Evolutionary conservation across 2,888 invertebrate species (phyloP), one percentile per base, ranked within the genome.

Genomic region (Caenorhabditis sp.): DNA sequence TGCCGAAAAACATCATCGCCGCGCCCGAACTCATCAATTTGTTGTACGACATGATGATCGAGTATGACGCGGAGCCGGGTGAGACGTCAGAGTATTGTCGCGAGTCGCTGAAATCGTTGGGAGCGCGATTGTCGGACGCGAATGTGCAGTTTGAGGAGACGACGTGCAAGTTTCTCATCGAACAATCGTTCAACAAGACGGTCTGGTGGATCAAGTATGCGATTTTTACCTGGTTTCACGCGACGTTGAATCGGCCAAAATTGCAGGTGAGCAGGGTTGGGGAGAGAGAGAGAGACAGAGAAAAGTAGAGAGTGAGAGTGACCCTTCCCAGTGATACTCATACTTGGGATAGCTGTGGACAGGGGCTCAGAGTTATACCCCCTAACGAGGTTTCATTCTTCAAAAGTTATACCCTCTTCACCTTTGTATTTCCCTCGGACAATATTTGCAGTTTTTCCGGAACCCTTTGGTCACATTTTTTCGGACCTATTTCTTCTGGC

Each of bases 201-300:
- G 64, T 62, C 5, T 73, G 72, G 72, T 73, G 72, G 72, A 55
- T 73, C 0, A 73, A 73, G 27, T 73, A 68, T 24, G 51, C 68
- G 1, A 62, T 73, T 3, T 58, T 26, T 49, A 19, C 67, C 0
- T 73, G 68, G 67, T 66, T 53, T 37, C 24, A 31, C 0, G 12
- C 14, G 0, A 1, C 68, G 6, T 55, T 73, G 0, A 17, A 27
- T 0, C 36, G 58, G 0, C 65, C 62, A 8, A 65, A 65, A 19
- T 37, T 37, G 59, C 72, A 73, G 55, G 58, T 58, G 19, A 43
- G 43, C n/a, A n/a, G 36, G 5, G 5, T 36, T 36, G 53, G 19
- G 21, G 6, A 10, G 36, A 36, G 12, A 36, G n/a, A n/a, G n/a
- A n/a, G n/a, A n/a, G n/a, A n/a, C n/a, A n/a, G n/a, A n/a, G n/a